Conservation (phyloP, 2,113 vertebrate species). For the Xerus inauris region DNA sequence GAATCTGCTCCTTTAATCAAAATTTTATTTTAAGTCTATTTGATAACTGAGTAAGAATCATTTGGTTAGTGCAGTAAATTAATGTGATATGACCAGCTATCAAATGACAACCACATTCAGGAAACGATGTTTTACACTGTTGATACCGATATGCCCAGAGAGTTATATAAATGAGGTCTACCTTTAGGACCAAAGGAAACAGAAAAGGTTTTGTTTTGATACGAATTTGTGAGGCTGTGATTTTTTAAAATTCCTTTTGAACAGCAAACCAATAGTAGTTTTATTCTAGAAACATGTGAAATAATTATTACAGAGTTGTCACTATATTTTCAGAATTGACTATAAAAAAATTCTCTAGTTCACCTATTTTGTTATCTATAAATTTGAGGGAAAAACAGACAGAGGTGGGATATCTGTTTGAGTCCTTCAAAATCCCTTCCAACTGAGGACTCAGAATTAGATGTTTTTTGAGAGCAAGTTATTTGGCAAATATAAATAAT, state of each 20-base stretch:
- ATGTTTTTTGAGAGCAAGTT: slow-evolving; percentile 52
- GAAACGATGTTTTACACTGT: not conserved
- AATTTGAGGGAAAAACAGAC: not conserved
- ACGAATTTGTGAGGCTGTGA: not conserved
- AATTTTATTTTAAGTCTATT: slow-evolving; percentile 33
- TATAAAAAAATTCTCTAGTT: not conserved
- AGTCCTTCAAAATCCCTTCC: not conserved
- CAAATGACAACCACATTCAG: not conserved
- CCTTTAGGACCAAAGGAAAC: not conserved
- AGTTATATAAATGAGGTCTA: not conserved
- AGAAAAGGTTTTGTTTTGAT: not conserved
- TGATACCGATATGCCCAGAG: not conserved
- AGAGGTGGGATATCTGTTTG: not conserved
- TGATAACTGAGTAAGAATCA: slow-evolving; percentile 11
- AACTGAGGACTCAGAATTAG: not conserved
- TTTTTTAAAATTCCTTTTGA: slow-evolving; percentile 23
- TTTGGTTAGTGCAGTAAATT: not conserved
- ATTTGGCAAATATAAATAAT: slow-evolving; percentile 76
- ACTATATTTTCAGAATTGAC: slow-evolving; percentile 22
- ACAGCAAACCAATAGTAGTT: not conserved
- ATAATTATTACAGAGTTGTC: not conserved
- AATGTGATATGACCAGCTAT: not conserved
- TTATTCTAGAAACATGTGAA: not conserved
- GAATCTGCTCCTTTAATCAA: not conserved
- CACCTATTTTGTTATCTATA: slow-evolving; percentile 1